Evolutionary conservation across 1,140 invertebrate genomes (phyloP).

Genomic region (Eubasilissa regina): DNA sequence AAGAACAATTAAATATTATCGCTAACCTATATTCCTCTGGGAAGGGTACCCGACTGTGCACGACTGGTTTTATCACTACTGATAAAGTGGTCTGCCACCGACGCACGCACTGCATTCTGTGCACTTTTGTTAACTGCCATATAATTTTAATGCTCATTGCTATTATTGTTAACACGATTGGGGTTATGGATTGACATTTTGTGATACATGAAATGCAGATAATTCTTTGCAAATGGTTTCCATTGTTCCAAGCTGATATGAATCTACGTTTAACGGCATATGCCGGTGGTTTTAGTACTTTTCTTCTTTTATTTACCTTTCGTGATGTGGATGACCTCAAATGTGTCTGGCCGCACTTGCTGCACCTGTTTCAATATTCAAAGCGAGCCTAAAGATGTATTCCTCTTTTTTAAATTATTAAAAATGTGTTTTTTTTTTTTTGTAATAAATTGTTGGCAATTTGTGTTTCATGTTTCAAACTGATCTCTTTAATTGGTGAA

Average conservation of each 20-base stretch:
- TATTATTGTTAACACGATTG: constrained; percentile 26
- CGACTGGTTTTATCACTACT: constrained; percentile 44
- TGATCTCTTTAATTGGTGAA: too few relatives aligned
- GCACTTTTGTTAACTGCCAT: not conserved
- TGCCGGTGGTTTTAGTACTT: not conserved
- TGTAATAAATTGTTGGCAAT: too few relatives aligned
- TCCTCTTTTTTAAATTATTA: too few relatives aligned
- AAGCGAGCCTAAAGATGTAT: not conserved
- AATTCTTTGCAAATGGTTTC: constrained; percentile 11
- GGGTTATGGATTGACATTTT: not conserved
- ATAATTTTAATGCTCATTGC: constrained; percentile 42
- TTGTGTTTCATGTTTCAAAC: too few relatives aligned
- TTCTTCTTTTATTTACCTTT: constrained; percentile 21
- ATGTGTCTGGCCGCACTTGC: not conserved
- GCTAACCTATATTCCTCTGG: constrained; percentile 55
- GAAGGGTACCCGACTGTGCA: not conserved
- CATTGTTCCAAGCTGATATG: constrained; percentile 19
- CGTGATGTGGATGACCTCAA: constrained; percentile 40
- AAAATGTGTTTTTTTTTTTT: too few relatives aligned
- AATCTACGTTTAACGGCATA: not conserved
- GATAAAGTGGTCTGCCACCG: constrained; percentile 62
- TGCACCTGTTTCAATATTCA: constrained; percentile 15
- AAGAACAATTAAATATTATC: constrained; percentile 59
- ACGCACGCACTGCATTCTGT: not conserved
- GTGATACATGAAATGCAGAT: constrained; percentile 29